Evolutionary conservation across 2,113 vertebrate genomes (phyloP), one percentile per base, ranked within the genome.

Genomic region (Porphyrio hochstetteri): DNA sequence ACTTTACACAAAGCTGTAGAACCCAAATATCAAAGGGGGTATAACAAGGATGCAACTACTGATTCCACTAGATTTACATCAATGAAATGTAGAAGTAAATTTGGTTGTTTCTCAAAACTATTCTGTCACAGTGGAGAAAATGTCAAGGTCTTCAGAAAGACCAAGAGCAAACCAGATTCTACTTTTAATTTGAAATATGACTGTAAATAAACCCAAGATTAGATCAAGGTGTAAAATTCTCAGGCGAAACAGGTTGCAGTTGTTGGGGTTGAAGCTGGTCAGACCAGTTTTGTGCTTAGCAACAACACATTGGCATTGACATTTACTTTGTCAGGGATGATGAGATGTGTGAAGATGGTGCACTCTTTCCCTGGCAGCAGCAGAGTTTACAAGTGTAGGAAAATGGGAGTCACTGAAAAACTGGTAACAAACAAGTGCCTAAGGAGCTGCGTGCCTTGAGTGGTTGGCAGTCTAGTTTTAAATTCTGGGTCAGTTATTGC

Each of bases 171-270:
- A 93, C 16, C 40, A 57, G 59, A 52, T 82, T 83, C 64, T 78
- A 44, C 59, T 86, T 92, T 85, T 90, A 86, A 56, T 93, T 95
- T 94, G 75, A 85, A 83, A 81, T 81, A 82, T 28, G 46, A 56
- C 75, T 93, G 53, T 86, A 93, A 97, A 88, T 91, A 90, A 81
- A 90, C 17, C 28, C 35, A 80, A 94, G 96, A 97, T 97, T 93
- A 95, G 35, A 97, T 96, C 94, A 75, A 92, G 56, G 52, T 91
- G 33, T 88, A 52, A 88, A 83, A 84, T 90, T 92, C 56, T 86
- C 33, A 67, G 23, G 81, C 68, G 92, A 60, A 94, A 59, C 75
- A 76, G 23, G 60, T 86, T 90, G 52, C n/a, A 93, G 70, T 72
- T 65, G 48, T 35, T 80, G 69, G 72, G 46, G 56, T 38, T 86